A percentile compares a stretch with the other conserved stretches of the same genome.
These are phyloP conservation scores for Coranthus polyacanthus DNA, from an alignment of 2,797 vertebrate species.

Conservation along the genomic window DNA sequence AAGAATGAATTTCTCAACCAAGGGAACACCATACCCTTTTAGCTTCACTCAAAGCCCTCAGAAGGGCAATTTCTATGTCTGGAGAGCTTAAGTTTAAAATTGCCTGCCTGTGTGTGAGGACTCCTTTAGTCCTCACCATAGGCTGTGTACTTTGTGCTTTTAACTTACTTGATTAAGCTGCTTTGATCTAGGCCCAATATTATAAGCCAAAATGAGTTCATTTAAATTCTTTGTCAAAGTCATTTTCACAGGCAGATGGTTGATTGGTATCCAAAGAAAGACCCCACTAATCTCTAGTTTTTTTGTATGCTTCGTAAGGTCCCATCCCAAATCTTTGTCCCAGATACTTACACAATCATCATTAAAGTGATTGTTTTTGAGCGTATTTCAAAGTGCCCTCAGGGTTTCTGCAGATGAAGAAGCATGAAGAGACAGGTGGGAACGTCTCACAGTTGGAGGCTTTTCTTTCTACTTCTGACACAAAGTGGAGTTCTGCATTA, in stretches of 20 bases:
- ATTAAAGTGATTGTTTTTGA: slow-evolving; percentile 30
- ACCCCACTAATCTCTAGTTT: slow-evolving; percentile 40
- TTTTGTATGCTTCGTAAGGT: not conserved
- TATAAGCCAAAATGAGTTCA: slow-evolving; percentile 51
- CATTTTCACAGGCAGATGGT: slow-evolving; percentile 37
- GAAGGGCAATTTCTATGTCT: slow-evolving; percentile 41
- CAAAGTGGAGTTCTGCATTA: slow-evolving; percentile 61
- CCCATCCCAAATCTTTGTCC: slow-evolving; percentile 2
- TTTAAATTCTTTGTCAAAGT: slow-evolving; percentile 63
- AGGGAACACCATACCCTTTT: slow-evolving; percentile 33
- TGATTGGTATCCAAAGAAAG: slow-evolving; percentile 41
- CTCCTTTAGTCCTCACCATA: slow-evolving; percentile 23
- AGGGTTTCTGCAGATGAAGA: slow-evolving; percentile 6
- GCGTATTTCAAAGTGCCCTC: slow-evolving; percentile 26
- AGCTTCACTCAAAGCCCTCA: slow-evolving; percentile 41
- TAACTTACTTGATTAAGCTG: slow-evolving; percentile 41
- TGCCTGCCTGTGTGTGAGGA: slow-evolving; percentile 19
- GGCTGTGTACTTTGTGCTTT: slow-evolving; percentile 18
- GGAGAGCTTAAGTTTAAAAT: slow-evolving; percentile 39
- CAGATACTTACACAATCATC: slow-evolving; percentile 28
- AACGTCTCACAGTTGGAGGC: slow-evolving; percentile 28
- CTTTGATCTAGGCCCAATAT: slow-evolving; percentile 57
- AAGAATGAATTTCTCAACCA: slow-evolving; percentile 27
- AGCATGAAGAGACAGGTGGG: slow-evolving; percentile 43
- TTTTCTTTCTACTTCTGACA: slow-evolving; percentile 24